Evolutionary conservation across 2,888 invertebrate species (phyloP).

Genomic region (Drosophila affinis): DNA sequence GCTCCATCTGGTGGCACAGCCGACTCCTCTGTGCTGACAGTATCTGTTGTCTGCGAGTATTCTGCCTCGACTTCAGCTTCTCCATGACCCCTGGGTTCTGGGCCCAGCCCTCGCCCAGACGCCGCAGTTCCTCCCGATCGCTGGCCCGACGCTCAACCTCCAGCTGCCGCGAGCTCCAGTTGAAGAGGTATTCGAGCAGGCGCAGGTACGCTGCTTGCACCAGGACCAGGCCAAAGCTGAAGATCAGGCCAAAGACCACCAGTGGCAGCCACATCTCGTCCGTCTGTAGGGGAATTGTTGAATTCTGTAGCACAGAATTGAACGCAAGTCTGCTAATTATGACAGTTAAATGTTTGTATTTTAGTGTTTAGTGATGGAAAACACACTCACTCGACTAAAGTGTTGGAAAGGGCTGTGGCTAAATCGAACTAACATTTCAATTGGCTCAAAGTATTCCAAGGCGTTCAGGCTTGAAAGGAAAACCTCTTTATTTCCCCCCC

Average conservation of each 20-base stretch:
- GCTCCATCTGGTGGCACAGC: slow-evolving; percentile 40
- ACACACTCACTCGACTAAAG: not conserved
- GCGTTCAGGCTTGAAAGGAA: too few species aligned
- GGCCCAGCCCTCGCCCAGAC: not conserved
- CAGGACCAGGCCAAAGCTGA: slow-evolving; percentile 1
- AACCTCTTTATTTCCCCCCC: too few species aligned
- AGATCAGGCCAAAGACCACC: slow-evolving; percentile 4
- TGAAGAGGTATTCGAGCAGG: slow-evolving; percentile 46
- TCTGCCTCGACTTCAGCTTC: not conserved
- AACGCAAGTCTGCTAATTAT: not conserved
- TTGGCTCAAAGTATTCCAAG: too few species aligned
- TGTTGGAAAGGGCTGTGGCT: not conserved
- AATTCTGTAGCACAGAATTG: not conserved
- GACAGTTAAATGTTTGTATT: not conserved
- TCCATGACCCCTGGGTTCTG: not conserved
- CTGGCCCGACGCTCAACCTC: not conserved
- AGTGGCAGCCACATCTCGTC: slow-evolving; percentile 21
- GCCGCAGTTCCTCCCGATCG: not conserved
- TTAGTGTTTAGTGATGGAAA: not conserved
- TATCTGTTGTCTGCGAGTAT: not conserved
- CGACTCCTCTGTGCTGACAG: slow-evolving; percentile 23
- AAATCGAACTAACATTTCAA: too few species aligned
- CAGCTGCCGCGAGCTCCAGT: slow-evolving; percentile 39
- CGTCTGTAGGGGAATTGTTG: not conserved
- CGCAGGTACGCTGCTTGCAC: slow-evolving; percentile 30